Evolutionary conservation across 2,113 vertebrate species (phyloP).

Genomic region (Alectura lathami): DNA sequence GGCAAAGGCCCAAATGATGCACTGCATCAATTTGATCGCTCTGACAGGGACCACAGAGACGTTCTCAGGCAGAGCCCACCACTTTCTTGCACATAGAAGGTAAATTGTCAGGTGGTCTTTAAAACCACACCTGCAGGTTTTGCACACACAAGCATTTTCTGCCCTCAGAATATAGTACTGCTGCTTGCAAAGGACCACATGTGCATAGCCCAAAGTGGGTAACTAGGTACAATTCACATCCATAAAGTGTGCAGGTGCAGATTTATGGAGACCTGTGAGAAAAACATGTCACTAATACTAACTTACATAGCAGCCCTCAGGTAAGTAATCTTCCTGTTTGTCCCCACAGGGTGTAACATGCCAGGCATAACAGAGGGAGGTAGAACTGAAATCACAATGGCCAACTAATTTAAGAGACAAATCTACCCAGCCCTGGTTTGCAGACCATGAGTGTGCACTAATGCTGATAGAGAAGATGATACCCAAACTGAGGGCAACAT

Average conservation of each 20-base stretch:
- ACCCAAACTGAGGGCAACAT: neutral
- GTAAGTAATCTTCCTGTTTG: neutral
- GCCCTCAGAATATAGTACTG: neutral
- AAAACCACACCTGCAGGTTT: slow-evolving; percentile 31
- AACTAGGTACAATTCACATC: neutral
- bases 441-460: neutral
- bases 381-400: neutral
- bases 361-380: neutral
- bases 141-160: neutral
- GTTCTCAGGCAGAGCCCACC: rapidly evolving
- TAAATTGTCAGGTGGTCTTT: neutral
- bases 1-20: neutral
- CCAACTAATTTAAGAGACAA: neutral
- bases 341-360: neutral
- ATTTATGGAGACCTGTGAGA: neutral
- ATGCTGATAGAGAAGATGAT: neutral
- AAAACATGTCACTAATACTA: too few species aligned
- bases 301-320: neutral
- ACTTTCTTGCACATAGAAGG: neutral
- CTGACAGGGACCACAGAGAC: rapidly evolving
- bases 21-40: neutral
- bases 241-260: neutral
- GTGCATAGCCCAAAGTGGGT: neutral
- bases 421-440: neutral
- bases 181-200: neutral